A percentile compares a stretch with the other conserved stretches of the same genome.
Conservation (phyloP, 2,888 invertebrate species). For the Caenorhabditis sp. region DNA sequence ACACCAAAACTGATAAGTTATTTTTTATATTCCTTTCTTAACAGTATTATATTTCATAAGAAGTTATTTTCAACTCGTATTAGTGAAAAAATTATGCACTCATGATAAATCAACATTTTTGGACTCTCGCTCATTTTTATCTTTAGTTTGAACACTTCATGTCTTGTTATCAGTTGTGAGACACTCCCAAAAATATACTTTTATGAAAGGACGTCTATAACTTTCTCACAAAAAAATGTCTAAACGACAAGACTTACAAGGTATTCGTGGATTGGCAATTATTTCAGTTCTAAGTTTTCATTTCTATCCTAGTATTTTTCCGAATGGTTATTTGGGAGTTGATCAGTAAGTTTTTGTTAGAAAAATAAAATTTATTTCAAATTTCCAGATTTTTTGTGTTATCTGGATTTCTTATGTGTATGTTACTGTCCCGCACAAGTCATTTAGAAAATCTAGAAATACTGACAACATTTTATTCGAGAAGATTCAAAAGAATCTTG, state of each 20-base stretch:
- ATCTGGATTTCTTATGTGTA: constrained; percentile 30
- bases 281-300: constrained; percentile 28
- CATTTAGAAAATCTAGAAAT: not conserved
- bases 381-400: constrained; percentile 31
- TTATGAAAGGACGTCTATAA: too few species aligned
- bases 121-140: too few species aligned
- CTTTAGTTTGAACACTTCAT: too few species aligned
- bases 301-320: constrained; percentile 17
- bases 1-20: too few species aligned
- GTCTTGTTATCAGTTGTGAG: too few species aligned
- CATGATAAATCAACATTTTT: too few species aligned
- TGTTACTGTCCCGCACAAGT: constrained; percentile 16
- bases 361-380: not conserved
- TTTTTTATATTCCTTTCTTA: too few species aligned
- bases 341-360: constrained; percentile 23
- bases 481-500: constrained; percentile 27
- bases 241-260: constrained; percentile 30
- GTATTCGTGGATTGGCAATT: constrained; percentile 28
- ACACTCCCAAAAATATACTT: too few species aligned
- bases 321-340: constrained; percentile 37
- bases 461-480: constrained; percentile 20
- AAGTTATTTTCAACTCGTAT: too few species aligned
- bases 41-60: too few species aligned
- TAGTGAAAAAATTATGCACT: too few species aligned
- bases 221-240: constrained; percentile 3